Conservation (phyloP, 2,888 invertebrate species). For the Acrocyrtus sp. region DNA sequence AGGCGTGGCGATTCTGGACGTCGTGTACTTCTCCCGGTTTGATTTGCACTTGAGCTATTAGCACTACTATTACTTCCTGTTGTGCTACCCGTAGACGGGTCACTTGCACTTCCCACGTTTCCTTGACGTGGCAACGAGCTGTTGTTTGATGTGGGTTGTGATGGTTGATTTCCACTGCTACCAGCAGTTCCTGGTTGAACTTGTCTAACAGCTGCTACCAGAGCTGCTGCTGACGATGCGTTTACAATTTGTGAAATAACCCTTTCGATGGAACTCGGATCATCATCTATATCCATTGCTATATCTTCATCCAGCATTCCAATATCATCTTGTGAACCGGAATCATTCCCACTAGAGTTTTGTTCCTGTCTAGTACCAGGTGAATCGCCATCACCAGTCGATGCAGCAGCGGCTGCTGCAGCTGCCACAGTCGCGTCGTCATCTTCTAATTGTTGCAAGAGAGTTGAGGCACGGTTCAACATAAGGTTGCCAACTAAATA, state of each 20-base stretch:
- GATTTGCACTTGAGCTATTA: neutral
- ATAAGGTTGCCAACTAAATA: constrained; percentile 56
- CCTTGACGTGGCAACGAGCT: neutral
- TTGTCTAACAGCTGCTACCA: constrained; percentile 48
- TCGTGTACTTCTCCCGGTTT: constrained; percentile 20
- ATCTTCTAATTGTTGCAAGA: constrained; percentile 56
- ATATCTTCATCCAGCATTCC: neutral
- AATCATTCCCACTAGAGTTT: constrained; percentile 22
- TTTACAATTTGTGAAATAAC: constrained; percentile 60
- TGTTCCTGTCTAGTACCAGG: constrained; percentile 18
- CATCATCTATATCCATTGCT: constrained; percentile 55
- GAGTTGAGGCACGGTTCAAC: constrained; percentile 55
- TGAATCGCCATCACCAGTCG: constrained; percentile 17
- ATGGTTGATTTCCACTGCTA: neutral
- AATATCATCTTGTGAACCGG: neutral
- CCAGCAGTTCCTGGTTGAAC: constrained; percentile 13
- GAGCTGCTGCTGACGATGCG: constrained; percentile 53
- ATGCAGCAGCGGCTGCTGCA: constrained; percentile 16
- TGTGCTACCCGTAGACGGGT: neutral
- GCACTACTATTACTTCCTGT: neutral
- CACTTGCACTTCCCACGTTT: neutral
- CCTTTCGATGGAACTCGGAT: constrained; percentile 49
- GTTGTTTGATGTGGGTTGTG: constrained; percentile 6
- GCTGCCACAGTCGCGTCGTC: constrained; percentile 47
- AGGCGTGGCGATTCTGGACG: constrained; percentile 55